phyloP scores from a whole-genome alignment of 2,888 invertebrate species.

The Flexamia atlantica region DNA sequence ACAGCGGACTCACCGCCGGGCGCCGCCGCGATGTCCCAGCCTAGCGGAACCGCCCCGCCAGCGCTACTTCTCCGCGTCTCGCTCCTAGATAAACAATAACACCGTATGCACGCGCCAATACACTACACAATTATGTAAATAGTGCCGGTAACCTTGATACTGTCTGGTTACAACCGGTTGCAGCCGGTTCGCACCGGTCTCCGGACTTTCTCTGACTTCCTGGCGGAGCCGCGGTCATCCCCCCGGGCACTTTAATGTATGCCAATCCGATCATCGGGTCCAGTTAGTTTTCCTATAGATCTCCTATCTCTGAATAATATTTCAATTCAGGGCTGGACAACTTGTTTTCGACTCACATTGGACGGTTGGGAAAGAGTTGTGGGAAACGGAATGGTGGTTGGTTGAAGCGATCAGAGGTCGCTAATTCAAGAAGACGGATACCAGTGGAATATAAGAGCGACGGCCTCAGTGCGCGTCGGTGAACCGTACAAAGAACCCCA shows the following conservation, averaged over 20 bases:
- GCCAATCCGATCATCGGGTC: conserved; percentile 27
- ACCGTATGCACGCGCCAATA: neutral
- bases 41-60: neutral
- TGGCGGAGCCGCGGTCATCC: neutral
- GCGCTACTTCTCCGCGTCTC: neutral
- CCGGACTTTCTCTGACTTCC: conserved; percentile 47
- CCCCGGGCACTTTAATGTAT: neutral
- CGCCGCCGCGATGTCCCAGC: no score
- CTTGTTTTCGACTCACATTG: no score
- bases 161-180: conserved; percentile 32
- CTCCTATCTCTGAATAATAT: neutral
- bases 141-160: conserved; percentile 27
- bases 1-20: no score
- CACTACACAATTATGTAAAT: conserved; percentile 49
- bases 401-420: no score
- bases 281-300: conserved; percentile 15
- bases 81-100: neutral
- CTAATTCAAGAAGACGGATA: no score
- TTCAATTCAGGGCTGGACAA: no score
- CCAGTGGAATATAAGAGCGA: no score
- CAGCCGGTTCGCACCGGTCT: no score
- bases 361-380: no score
- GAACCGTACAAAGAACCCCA: no score
- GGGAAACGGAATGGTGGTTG: no score
- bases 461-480: no score